Conservation (phyloP, 2,888 invertebrate species). For the Leucophenga maculata region DNA sequence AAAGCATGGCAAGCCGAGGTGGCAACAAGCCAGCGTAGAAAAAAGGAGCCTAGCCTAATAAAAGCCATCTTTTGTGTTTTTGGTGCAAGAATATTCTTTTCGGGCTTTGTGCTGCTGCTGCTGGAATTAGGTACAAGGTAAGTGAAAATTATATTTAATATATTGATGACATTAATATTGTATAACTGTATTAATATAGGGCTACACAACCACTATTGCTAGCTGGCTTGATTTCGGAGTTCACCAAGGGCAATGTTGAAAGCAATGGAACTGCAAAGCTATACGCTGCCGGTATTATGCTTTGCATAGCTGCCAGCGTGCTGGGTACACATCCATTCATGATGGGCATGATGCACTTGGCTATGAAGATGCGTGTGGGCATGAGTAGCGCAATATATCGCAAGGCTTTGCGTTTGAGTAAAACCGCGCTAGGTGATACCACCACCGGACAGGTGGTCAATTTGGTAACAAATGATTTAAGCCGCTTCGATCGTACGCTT, state of each 20-base stretch:
- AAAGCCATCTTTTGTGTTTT: slow-evolving; percentile 75
- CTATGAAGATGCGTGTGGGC: slow-evolving; percentile 80
- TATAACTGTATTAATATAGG: slow-evolving; percentile 67
- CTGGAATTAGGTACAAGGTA: slow-evolving; percentile 76
- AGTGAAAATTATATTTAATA: slow-evolving; percentile 32
- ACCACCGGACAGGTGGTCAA: slow-evolving; percentile 87
- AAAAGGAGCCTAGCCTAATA: slow-evolving; percentile 71
- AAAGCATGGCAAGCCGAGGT: slow-evolving; percentile 76
- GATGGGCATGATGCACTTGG: slow-evolving; percentile 79
- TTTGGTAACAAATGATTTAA: slow-evolving; percentile 95
- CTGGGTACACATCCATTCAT: slow-evolving; percentile 90
- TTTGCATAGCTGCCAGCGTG: slow-evolving; percentile 82
- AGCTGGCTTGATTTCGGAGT: slow-evolving; percentile 78
- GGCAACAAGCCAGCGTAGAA: slow-evolving; percentile 57
- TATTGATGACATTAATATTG: neutral
- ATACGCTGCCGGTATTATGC: slow-evolving; percentile 81
- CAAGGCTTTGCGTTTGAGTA: slow-evolving; percentile 79
- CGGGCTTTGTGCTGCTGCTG: slow-evolving; percentile 75
- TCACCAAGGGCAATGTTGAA: slow-evolving; percentile 58
- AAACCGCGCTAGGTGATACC: slow-evolving; percentile 82
- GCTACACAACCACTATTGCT: slow-evolving; percentile 78
- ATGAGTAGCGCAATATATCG: slow-evolving; percentile 81
- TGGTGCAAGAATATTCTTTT: slow-evolving; percentile 74
- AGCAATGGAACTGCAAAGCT: slow-evolving; percentile 77
- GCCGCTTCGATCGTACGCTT: slow-evolving; percentile 77